phyloP scores from a whole-genome alignment of 2,797 vertebrate species.

The Myotis findleyi region DNA sequence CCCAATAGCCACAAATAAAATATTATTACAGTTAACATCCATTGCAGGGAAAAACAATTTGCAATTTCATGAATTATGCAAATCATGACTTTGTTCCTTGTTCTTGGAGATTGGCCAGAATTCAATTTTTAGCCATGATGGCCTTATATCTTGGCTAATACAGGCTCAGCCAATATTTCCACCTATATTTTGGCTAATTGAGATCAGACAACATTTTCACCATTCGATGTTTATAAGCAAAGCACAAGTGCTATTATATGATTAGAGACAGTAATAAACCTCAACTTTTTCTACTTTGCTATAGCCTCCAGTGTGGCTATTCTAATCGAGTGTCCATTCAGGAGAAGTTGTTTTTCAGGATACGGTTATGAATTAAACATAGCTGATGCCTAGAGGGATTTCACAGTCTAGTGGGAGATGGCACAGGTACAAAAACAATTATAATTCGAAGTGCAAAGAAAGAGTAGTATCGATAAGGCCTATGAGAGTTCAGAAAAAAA shows the following conservation, averaged over 20 bases:
- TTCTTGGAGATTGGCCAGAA: constrained; percentile 52
- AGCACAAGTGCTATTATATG: constrained; percentile 34
- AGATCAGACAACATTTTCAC: constrained; percentile 20
- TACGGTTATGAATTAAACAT: constrained; percentile 13
- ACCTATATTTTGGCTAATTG: constrained; percentile 31
- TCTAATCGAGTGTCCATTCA: not conserved
- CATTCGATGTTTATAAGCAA: constrained; percentile 49
- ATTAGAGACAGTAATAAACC: constrained; percentile 35
- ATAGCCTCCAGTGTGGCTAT: not conserved
- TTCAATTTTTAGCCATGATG: constrained; percentile 35
- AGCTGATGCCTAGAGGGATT: not conserved
- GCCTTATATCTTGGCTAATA: constrained; percentile 36
- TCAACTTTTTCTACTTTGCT: constrained; percentile 2
- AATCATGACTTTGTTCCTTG: constrained; percentile 25
- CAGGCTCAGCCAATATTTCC: constrained; percentile 16
- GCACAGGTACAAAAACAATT: constrained; percentile 4
- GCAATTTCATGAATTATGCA: constrained; percentile 52
- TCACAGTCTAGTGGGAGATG: not conserved
- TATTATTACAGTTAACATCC: constrained; percentile 47
- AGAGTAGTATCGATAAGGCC: not conserved
- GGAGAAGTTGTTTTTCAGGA: constrained; percentile 6
- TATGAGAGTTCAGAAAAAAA: not conserved
- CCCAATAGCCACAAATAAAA: constrained; percentile 45
- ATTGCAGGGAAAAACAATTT: constrained; percentile 25
- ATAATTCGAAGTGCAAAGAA: not conserved